Conservation (phyloP, 2,888 invertebrate species). For the Xanthostigma xanthostigma region DNA sequence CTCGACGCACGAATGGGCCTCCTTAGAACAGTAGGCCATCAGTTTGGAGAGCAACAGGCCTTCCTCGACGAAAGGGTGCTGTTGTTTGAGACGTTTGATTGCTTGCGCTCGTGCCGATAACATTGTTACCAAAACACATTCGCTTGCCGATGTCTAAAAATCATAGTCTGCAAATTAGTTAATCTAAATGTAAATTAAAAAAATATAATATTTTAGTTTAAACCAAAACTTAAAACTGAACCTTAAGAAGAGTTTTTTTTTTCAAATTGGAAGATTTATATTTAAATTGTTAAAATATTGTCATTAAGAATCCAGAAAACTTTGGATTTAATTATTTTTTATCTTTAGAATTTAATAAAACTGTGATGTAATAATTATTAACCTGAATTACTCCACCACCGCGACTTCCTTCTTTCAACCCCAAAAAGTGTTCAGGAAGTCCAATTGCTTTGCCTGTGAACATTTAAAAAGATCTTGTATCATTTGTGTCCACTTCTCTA, state of each 20-base stretch:
- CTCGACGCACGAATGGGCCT: conserved; percentile 85
- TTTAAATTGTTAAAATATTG: too few species aligned
- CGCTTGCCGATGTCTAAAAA: conserved; percentile 83
- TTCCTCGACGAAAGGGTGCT: conserved; percentile 77
- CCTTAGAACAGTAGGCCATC: conserved; percentile 84
- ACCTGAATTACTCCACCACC: conserved; percentile 94
- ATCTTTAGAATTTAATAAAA: too few species aligned
- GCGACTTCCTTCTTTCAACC: conserved; percentile 66
- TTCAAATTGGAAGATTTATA: not conserved
- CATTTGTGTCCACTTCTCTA: too few species aligned
- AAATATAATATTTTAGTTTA: too few species aligned
- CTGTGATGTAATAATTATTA: conserved; percentile 14
- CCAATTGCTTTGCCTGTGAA: conserved; percentile 73
- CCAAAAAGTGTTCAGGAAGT: conserved; percentile 75
- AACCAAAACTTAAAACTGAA: not conserved
- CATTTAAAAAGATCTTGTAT: conserved; percentile 11
- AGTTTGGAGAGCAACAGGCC: conserved; percentile 79
- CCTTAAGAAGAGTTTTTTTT: not conserved
- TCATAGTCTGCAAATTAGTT: conserved; percentile 1
- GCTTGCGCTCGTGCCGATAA: conserved; percentile 83
- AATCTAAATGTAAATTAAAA: not conserved
- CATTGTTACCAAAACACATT: conserved; percentile 85
- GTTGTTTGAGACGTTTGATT: conserved; percentile 68
- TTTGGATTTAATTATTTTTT: too few species aligned
- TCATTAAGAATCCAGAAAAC: too few species aligned